Conservation (phyloP, 2,888 invertebrate species). For the Parnassius orleans region DNA sequence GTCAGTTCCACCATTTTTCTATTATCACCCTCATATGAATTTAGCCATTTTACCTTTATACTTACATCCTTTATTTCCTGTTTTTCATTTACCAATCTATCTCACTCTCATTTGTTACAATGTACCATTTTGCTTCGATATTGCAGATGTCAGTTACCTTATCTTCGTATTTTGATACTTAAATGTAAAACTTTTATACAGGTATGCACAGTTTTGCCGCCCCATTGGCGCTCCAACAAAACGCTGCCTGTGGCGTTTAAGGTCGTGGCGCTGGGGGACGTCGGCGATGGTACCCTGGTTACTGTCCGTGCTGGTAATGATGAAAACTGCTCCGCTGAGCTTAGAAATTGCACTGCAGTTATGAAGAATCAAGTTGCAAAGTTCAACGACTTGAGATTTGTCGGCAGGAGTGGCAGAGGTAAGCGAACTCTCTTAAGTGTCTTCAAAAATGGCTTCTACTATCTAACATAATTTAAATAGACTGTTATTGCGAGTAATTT, state of each 20-base stretch:
- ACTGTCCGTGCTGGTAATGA: conserved; percentile 97
- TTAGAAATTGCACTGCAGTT: conserved; percentile 95
- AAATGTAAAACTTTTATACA: conserved; percentile 38
- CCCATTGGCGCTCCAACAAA: conserved; percentile 98
- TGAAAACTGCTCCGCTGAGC: conserved; percentile 97
- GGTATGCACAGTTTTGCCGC: conserved; percentile 93
- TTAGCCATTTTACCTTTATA: too few species aligned
- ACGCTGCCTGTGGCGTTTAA: conserved; percentile 97
- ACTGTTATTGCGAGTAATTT: too few species aligned
- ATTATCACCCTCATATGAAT: too few species aligned
- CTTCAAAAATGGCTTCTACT: too few species aligned
- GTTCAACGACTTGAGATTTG: conserved; percentile 98
- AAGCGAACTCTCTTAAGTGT: conserved; percentile 55
- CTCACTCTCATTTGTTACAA: too few species aligned
- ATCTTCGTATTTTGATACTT: neutral
- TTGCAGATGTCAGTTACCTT: too few species aligned
- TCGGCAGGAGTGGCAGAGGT: conserved; percentile 98
- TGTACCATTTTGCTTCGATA: too few species aligned
- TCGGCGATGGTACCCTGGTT: conserved; percentile 96
- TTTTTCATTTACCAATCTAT: too few species aligned
- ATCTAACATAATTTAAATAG: too few species aligned
- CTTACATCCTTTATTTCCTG: too few species aligned
- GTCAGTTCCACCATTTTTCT: too few species aligned
- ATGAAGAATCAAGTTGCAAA: conserved; percentile 99
- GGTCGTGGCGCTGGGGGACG: conserved; percentile 94